Percentiles rank a stretch among this genome's conserved stretches.
Evolutionary conservation across 1,140 invertebrate species (phyloP).

Genomic region (Lerema accius): DNA sequence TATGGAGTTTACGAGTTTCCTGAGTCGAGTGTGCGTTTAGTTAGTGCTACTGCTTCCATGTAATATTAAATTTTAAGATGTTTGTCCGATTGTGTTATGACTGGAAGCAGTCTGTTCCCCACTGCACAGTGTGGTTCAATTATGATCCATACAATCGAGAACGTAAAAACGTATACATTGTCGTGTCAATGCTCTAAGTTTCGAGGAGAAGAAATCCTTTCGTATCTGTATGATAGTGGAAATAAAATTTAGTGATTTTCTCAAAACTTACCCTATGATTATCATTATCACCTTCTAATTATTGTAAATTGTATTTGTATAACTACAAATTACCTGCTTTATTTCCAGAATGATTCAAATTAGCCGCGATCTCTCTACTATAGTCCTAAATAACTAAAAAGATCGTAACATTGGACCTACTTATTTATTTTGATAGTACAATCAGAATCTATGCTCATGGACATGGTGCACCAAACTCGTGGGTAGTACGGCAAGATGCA

Average conservation of each 20-base stretch:
- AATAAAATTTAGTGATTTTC: too few relatives aligned
- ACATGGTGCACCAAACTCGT: slow-evolving; percentile 47
- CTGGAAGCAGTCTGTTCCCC: slow-evolving; percentile 9
- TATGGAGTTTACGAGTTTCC: slow-evolving; percentile 38
- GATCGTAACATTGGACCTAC: too few relatives aligned
- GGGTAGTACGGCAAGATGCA: slow-evolving; percentile 57
- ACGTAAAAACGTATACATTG: neutral
- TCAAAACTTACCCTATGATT: neutral
- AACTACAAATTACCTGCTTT: too few relatives aligned
- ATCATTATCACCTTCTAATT: too few relatives aligned
- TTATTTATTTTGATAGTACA: slow-evolving; percentile 25
- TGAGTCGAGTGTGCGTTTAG: slow-evolving; percentile 31
- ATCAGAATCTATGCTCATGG: slow-evolving; percentile 39
- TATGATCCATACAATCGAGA: slow-evolving; percentile 3
- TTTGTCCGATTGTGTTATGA: slow-evolving; percentile 14
- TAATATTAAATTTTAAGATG: slow-evolving; percentile 27
- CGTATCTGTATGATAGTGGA: too few relatives aligned
- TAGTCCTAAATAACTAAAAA: too few relatives aligned
- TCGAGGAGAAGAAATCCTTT: too few relatives aligned
- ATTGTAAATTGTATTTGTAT: too few relatives aligned
- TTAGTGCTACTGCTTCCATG: slow-evolving; percentile 22
- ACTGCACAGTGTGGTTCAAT: neutral
- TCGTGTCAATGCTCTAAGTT: neutral
- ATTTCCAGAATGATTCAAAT: too few relatives aligned
- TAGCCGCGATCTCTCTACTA: too few relatives aligned